Conservation (phyloP, 2,888 invertebrate species). For the Drosophila eohydei region DNA sequence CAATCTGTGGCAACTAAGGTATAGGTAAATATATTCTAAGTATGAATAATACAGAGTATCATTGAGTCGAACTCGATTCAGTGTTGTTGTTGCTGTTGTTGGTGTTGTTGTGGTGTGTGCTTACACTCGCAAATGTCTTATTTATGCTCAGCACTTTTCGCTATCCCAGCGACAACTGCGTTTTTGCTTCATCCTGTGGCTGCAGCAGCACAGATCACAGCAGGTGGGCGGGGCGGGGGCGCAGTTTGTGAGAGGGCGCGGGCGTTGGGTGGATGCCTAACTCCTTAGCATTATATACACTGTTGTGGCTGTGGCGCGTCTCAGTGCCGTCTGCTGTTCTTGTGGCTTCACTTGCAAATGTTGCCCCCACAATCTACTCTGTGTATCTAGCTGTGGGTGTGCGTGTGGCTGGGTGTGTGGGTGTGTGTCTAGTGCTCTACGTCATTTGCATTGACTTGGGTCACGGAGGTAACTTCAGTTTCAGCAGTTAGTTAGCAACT, state of each 20-base stretch:
- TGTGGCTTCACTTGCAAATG: conserved; percentile 67
- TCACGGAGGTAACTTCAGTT: conserved; percentile 43
- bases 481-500: conserved; percentile 50
- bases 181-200: conserved; percentile 46
- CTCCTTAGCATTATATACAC: conserved; percentile 64
- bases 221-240: background rate
- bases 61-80: background rate
- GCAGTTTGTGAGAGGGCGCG: background rate
- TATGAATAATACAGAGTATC: background rate
- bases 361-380: conserved; percentile 39
- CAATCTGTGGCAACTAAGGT: too few species aligned
- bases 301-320: conserved; percentile 50
- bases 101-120: conserved; percentile 43
- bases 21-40: background rate
- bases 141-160: conserved; percentile 80
- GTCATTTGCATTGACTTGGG: conserved; percentile 43
- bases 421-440: conserved; percentile 19
- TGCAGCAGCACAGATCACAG: conserved; percentile 41
- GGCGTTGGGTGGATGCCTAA: conserved; percentile 1
- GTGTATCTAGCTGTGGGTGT: conserved; percentile 27
- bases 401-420: conserved; percentile 6
- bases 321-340: conserved; percentile 48
- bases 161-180: conserved; percentile 63
- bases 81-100: conserved; percentile 14
- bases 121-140: conserved; percentile 80